Evolutionary conservation across 2,888 invertebrate species (phyloP), one percentile per base, ranked within the genome.

Genomic region (Perizoma affinitatum): DNA sequence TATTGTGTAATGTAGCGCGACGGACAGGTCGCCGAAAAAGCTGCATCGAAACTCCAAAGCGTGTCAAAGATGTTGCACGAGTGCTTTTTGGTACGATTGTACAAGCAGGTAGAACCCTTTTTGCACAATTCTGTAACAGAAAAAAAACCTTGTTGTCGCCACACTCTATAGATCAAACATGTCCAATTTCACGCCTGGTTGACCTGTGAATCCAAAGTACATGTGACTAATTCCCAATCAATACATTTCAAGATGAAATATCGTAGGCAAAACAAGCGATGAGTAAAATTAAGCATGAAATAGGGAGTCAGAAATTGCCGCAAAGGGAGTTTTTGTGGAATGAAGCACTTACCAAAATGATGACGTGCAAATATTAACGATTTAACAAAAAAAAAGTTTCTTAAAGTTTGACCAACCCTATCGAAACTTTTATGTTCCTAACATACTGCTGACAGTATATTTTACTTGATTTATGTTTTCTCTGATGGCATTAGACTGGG

Each of bases 1-100:
- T 86, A 86, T 91, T 90, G 87, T 90, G 90, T 91, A 91, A 91
- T 88, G 88, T 83, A 87, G 86, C 88, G 88, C 79, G 79, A 73
- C 74, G 76, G 76, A 87, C 86, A 84, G 66, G 64, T 67, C 66
- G 62, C 66, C 71, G 55, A 68, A 74, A 76, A 88, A 81, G 86
- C 85, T 78, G 75, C 61, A 69, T 54, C 54, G n/a, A 34, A 48
- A 40, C 45, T 35, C 35, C 36, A 54, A 53, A 49, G 33, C 45
- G 40, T 43, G 42, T 9, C 35, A 46, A 58, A 42, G 11, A 40
- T 8, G 22, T n/a, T 5, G 6, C 10, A 40, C 11, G 36, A 34
- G 65, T 59, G 40, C 56, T 68, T 68, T 69, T 67, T 55, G 52
- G 46, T 46, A 53, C 69, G 75, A 74, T 75, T 78, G 81, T 86